Base-by-base conservation (phyloP, 2,797 vertebrate genomes). In the Melanotaenia trifasciata region DNA sequence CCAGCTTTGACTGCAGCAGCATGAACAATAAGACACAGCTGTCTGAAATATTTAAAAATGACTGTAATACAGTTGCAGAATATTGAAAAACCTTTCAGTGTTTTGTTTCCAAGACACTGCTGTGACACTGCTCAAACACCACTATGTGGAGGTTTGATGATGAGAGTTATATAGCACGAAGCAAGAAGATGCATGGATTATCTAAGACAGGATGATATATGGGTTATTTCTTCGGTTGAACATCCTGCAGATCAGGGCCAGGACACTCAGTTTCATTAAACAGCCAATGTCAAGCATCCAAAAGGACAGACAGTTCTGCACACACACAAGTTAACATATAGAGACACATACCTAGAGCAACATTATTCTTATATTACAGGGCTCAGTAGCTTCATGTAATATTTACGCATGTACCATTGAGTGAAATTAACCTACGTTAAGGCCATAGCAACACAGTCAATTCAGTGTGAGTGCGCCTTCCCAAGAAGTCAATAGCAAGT, bases 341-440 rank as follows among this genome's bases (percentile, higher is more conserved):
- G 64, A 78, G 70, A 71, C 57, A 70, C 84, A 76, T 74, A 74
- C 58, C 33, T 43, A 70, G 28, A 62, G 77, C 64, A 64, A 70
- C 64, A 74, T 84, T 85, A 85, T 84, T 88, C 74, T 87, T 73
- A 86, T 85, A 87, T 74, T 43, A 70, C 79, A 84, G 5, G 61
- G 78, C 71, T 91, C 77, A 79, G 69, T 64, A 57, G 81, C 85
- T 90, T 90, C 83, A 90, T 91, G 90, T 89, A 90, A 91, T 82
- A 91, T 91, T 91, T 84, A 84, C 87, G 84, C 74, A 84, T 84
- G 87, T 86, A 74, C 78, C 81, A 89, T 60, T 91, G 84, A 91
- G 83, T 89, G 80, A 90, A 93, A 94, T 94, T 89, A 92, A 88
- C 80, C 85, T 74, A 84, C 80, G 92, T 94, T 91, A 88, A 58